Conservation (phyloP, 1,140 invertebrate species). For the Polyergus mexicanus region DNA sequence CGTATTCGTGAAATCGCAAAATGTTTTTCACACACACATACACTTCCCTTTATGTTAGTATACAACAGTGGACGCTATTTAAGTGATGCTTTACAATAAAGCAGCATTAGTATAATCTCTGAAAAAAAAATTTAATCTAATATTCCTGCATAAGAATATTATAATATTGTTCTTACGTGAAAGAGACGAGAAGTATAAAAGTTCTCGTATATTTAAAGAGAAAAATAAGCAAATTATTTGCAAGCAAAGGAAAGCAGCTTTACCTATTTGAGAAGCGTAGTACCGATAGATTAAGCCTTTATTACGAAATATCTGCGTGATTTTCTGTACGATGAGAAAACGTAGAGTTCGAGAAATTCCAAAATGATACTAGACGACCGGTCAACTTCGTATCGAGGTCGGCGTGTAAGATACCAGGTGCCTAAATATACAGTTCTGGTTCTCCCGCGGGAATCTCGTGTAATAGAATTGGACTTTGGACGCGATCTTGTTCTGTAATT, state of each 20-base stretch:
- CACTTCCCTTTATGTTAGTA: not conserved
- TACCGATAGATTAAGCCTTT: slow-evolving; percentile 30
- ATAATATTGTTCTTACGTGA: not conserved
- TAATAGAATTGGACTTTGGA: slow-evolving; percentile 65
- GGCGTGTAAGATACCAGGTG: slow-evolving; percentile 24
- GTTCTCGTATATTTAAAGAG: not conserved
- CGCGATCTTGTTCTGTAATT: slow-evolving; percentile 42
- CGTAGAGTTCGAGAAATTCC: slow-evolving; percentile 23
- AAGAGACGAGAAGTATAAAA: slow-evolving; percentile 10
- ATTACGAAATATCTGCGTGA: slow-evolving; percentile 8
- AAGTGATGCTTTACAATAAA: not conserved
- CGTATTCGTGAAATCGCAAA: slow-evolving; percentile 18
- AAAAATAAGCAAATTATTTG: slow-evolving; percentile 40
- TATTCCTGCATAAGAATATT: slow-evolving; percentile 7
- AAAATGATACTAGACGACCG: slow-evolving; percentile 37
- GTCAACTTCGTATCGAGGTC: slow-evolving; percentile 25
- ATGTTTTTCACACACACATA: not conserved
- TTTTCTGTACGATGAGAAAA: slow-evolving; percentile 32
- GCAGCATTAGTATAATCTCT: not conserved
- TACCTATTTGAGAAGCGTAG: slow-evolving; percentile 20
- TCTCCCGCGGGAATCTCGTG: slow-evolving; percentile 55
- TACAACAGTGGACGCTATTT: not conserved
- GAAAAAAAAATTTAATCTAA: slow-evolving; percentile 21
- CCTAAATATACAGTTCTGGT: slow-evolving; percentile 62
- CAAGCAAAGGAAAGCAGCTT: slow-evolving; percentile 14